Conservation (phyloP, 2,888 invertebrate species). For the Epinotia bilunana region DNA sequence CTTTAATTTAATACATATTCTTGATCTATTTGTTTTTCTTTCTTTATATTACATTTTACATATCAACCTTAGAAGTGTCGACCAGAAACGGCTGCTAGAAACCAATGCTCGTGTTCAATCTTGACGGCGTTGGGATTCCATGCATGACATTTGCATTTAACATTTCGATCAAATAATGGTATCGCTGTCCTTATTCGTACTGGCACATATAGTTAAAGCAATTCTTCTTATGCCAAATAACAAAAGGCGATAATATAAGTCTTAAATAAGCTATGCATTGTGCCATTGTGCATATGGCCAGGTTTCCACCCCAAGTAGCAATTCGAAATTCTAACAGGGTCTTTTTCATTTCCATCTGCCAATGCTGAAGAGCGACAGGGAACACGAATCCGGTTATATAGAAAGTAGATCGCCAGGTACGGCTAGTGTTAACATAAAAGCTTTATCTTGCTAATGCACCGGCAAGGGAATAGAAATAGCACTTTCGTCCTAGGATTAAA, state of each 20-base stretch:
- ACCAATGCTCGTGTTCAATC: neutral
- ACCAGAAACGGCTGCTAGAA: neutral
- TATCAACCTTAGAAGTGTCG: neutral
- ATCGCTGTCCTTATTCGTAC: neutral
- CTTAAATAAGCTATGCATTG: neutral
- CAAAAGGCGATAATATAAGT: neutral
- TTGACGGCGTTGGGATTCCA: neutral
- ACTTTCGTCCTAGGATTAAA: conserved; percentile 16
- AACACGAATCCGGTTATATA: neutral
- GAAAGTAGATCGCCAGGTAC: conserved; percentile 7
- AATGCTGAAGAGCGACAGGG: conserved; percentile 2
- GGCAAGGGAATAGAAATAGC: conserved; percentile 26
- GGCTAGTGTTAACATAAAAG: conserved; percentile 23
- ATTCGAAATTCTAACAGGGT: neutral
- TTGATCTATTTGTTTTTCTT: no score
- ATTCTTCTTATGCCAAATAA: neutral
- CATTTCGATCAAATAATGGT: neutral
- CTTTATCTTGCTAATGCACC: conserved; percentile 34
- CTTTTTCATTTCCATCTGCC: neutral
- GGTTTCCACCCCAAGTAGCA: neutral
- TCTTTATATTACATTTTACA: no score
- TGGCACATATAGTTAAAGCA: neutral
- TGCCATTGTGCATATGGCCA: neutral
- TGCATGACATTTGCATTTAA: conserved; percentile 4
- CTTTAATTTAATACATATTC: no score